A percentile compares a stretch with the other conserved stretches of the same genome.
phyloP scores from a whole-genome alignment of 2,113 vertebrate species.

The Channa argus region DNA sequence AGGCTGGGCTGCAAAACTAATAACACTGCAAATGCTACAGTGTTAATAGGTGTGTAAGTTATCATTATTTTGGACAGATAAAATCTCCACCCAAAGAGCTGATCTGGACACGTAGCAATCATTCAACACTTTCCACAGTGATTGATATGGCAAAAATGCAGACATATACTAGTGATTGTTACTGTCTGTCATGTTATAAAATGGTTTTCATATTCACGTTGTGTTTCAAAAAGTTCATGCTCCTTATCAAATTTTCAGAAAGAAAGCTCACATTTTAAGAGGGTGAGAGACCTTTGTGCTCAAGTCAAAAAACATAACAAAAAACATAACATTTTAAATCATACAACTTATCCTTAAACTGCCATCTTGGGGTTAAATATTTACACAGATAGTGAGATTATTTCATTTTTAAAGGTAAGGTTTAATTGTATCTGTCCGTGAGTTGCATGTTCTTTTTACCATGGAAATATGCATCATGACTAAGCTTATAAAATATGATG shows the following conservation, averaged over 20 bases:
- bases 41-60: constrained; percentile 6
- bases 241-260: too few species aligned
- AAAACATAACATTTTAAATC: not conserved
- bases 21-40: not conserved
- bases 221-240: too few species aligned
- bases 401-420: not conserved
- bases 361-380: not conserved
- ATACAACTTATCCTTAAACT: not conserved
- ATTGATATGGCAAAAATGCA: too few species aligned
- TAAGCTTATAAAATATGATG: not conserved
- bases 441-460: too few species aligned
- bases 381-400: not conserved
- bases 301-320: too few species aligned
- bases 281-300: too few species aligned
- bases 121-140: too few species aligned
- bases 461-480: not conserved
- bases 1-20: constrained; percentile 8
- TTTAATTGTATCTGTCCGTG: not conserved
- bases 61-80: constrained; percentile 12
- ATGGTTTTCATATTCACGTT: too few species aligned
- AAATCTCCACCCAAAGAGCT: constrained; percentile 2
- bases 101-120: too few species aligned
- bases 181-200: too few species aligned
- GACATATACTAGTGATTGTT: too few species aligned
- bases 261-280: too few species aligned